Base-by-base conservation (phyloP, 2,888 invertebrate genomes). In the Chrysolina haemoptera region DNA sequence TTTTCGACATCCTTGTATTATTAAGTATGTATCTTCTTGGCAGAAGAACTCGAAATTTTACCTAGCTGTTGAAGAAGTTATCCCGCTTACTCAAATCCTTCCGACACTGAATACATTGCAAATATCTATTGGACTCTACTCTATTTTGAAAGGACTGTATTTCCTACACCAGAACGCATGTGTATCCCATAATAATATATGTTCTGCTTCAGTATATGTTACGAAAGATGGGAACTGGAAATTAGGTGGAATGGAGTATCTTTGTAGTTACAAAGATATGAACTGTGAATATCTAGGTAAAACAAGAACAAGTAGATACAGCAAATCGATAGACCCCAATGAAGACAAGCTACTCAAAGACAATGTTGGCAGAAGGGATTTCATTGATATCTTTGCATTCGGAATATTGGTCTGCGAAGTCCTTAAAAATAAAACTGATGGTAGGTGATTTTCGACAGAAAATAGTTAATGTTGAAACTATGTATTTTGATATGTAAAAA, bases 151-250 rank as follows among this genome's bases (percentile, higher is more conserved):
- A 85, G 95, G 95, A 64, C 86, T 97, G 66, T 92, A 94, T 76
- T 97, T 97, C 87, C 89, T 97, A 22, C 95, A 96, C 84, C 94
- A 95, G 80, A 95, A 94, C 90, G 96, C 94, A 62, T 86, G 89
- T 64, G 92, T 93, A 76, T 93, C 95, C 9, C 97, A 97, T 87
- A 95, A 97, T 79, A 97, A 97, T 88, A 90, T 97, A 9, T 93
- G 95, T 85, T 89, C 91, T 79, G 91, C 94, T 78, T 93, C 96
- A 5, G 90, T 97, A 75, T 97, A 95, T 88, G 93, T 97, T 9
- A 93, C 94, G 35, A 91, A 91, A 16, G 95, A 96, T 88, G 96
- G 96, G 0, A 92, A 92, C 73, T 97, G 97, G 97, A 95, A 95
- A 85, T 89, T 97, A 41, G 96, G 95, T 12, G 96, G 96, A 5